Conservation (phyloP, 1,140 invertebrate species). For the Dryas iulia region DNA sequence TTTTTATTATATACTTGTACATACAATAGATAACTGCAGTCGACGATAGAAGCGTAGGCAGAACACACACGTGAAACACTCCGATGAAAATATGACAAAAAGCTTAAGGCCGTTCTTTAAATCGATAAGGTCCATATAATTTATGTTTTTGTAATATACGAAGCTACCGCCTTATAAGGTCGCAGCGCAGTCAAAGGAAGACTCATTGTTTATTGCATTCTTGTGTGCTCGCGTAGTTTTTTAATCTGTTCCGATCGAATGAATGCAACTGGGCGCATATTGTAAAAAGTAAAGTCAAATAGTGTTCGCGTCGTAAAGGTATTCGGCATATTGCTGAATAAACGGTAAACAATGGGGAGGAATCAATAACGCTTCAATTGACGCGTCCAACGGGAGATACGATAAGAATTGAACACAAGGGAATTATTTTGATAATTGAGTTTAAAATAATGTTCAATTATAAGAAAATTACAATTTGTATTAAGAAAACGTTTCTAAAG, state of each 20-base stretch:
- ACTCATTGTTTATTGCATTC: slow-evolving; percentile 34
- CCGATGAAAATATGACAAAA: slow-evolving; percentile 10
- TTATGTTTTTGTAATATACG: slow-evolving; percentile 25
- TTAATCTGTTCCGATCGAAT: slow-evolving; percentile 29
- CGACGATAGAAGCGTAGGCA: not conserved
- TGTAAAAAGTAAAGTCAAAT: slow-evolving; percentile 27
- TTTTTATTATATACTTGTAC: too few relatives aligned
- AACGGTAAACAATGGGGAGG: not conserved
- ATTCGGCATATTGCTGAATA: slow-evolving; percentile 23
- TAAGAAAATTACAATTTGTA: too few relatives aligned
- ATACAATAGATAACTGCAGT: too few relatives aligned
- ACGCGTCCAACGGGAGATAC: not conserved
- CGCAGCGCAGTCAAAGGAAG: slow-evolving; percentile 26
- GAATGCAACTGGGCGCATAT: slow-evolving; percentile 18
- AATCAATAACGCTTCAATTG: not conserved
- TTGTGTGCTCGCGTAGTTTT: slow-evolving; percentile 23
- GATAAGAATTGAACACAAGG: not conserved
- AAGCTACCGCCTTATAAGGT: slow-evolving; percentile 27
- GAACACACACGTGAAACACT: not conserved
- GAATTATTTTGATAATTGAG: not conserved
- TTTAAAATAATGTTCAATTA: not conserved
- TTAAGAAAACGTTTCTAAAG: too few relatives aligned
- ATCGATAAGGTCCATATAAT: slow-evolving; percentile 14
- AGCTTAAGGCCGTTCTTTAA: slow-evolving; percentile 7
- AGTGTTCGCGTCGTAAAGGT: slow-evolving; percentile 12